Evolutionary conservation across 2,797 vertebrate genomes (phyloP), one percentile per base, ranked within the genome.

Genomic region (Thalassophryne amazonica): DNA sequence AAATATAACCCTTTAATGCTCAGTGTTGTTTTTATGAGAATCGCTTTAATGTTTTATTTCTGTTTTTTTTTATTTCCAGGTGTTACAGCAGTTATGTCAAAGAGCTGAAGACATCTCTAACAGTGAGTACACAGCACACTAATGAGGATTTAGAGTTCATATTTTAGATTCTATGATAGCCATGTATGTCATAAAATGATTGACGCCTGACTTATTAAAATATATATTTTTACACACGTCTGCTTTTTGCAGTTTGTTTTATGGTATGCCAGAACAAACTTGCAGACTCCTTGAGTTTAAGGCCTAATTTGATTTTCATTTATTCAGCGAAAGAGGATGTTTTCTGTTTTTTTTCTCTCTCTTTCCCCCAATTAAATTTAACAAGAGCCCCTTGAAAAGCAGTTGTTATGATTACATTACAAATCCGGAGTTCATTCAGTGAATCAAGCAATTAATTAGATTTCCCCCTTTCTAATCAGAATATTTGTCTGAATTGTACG

Each of bases 71-170:
- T 45, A 48, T 49, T 68, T 39, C 62, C 74, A 91, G 90, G 87
- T 89, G 81, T 84, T 85, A 65, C 76, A 87, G 90, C 90, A 89
- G 89, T 90, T 76, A 92, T 91, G 90, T 88, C 83, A 85, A 88
- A 86, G 80, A 89, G 89, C 74, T 91, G 86, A 91, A 89, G 87
- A 90, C 88, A 78, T 80, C 82, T 86, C 73, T 79, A 86, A 86
- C 84, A 87, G 88, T 91, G 68, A 90, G 89, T 88, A 84, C 45
- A 47, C 37, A 17, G 3, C 24, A 2, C 8, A 21, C 30, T 23
- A 21, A 38, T 42, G 8, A 42, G 13, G 12, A 16, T 61, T 46
- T 50, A 11, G 3, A 1, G 46, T n/a, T 56, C 15, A 4, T 46
- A 15, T 62, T 16, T 50, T 20, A 31, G 21, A 7, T 33, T 15